Evolutionary conservation across 2,113 vertebrate genomes (phyloP).

Genomic region (Gasterosteus nipponicus): DNA sequence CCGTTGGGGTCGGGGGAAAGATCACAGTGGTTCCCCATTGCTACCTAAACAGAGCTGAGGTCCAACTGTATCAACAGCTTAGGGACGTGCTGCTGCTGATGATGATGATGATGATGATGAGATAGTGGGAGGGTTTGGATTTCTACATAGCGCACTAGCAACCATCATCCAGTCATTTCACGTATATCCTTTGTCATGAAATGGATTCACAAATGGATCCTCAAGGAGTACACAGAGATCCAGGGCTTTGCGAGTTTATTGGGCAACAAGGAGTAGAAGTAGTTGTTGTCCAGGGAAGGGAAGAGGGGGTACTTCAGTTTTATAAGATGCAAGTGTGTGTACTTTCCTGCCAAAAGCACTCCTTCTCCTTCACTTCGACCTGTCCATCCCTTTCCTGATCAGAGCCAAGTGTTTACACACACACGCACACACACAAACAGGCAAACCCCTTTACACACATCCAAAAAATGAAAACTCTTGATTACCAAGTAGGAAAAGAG

Average conservation of each 20-base stretch:
- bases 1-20: constrained; percentile 52
- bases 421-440: neutral
- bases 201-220: constrained; percentile 38
- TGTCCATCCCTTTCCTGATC: constrained; percentile 64
- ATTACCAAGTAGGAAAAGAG: constrained; percentile 27
- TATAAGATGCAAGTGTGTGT: constrained; percentile 55
- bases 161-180: constrained; percentile 4
- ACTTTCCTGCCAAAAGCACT: constrained; percentile 67
- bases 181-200: constrained; percentile 8
- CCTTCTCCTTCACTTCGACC: constrained; percentile 54
- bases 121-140: constrained; percentile 11
- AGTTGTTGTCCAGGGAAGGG: constrained; percentile 44
- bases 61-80: constrained; percentile 77
- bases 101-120: constrained; percentile 41
- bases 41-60: constrained; percentile 69
- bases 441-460: constrained; percentile 22
- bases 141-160: constrained; percentile 11
- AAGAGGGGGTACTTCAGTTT: constrained; percentile 59
- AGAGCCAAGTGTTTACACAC: constrained; percentile 44
- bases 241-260: constrained; percentile 53
- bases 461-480: constrained; percentile 15
- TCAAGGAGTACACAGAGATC: constrained; percentile 23
- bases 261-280: constrained; percentile 46
- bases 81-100: constrained; percentile 10
- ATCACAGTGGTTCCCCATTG: constrained; percentile 68